These are phyloP conservation scores for Anthophora plumipes DNA, from an alignment of 2,888 invertebrate genomes.

Conservation along the genomic window DNA sequence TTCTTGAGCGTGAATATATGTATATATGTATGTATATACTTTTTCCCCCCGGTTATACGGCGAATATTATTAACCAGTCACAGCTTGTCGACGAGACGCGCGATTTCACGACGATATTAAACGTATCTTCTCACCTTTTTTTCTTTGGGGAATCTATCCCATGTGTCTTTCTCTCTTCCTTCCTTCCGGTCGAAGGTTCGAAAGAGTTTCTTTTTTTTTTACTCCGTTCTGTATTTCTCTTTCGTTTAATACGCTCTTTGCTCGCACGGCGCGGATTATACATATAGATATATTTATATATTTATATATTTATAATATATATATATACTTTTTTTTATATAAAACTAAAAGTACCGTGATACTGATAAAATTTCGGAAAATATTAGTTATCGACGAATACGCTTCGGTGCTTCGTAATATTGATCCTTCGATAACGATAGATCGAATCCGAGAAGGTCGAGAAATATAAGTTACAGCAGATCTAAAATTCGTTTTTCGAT, in stretches of 20 bases:
- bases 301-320: conserved; percentile 51
- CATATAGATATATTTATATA: conserved; percentile 45
- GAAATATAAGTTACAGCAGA: conserved; percentile 59
- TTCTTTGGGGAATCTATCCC: background rate
- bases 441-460: conserved; percentile 52
- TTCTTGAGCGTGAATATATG: background rate
- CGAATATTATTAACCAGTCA: background rate
- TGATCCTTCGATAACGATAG: conserved; percentile 44
- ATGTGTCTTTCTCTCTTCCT: no score
- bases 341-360: conserved; percentile 64
- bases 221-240: conserved; percentile 14
- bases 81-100: background rate
- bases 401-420: conserved; percentile 28
- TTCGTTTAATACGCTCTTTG: conserved; percentile 1
- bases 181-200: background rate
- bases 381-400: conserved; percentile 57
- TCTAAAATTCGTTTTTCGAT: conserved; percentile 63
- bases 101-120: conserved; percentile 2
- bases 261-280: conserved; percentile 39
- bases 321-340: conserved; percentile 32
- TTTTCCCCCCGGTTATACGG: no score
- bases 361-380: conserved; percentile 69
- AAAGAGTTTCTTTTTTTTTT: background rate
- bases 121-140: background rate
- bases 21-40: no score